Conservation (phyloP, 2,113 vertebrate genomes). For the Mirza zaza region DNA sequence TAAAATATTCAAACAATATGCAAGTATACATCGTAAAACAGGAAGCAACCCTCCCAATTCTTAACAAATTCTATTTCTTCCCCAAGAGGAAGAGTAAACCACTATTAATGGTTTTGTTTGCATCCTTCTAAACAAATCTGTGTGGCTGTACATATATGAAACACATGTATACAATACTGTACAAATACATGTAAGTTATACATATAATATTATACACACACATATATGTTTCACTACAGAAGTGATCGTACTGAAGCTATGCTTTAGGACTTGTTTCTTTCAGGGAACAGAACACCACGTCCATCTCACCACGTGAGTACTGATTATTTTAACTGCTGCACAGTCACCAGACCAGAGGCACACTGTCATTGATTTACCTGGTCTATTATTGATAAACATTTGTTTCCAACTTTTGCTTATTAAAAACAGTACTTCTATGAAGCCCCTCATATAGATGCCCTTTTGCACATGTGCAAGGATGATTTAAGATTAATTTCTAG, state of each 20-base stretch:
- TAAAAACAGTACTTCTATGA: neutral
- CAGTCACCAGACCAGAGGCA: neutral
- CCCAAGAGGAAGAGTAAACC: neutral
- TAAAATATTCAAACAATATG: neutral
- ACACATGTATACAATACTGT: neutral
- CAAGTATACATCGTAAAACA: neutral
- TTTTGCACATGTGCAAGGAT: neutral
- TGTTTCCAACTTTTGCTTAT: neutral
- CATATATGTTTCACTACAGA: neutral
- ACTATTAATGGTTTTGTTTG: neutral
- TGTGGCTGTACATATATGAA: neutral
- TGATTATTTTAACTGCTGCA: neutral
- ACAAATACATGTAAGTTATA: neutral
- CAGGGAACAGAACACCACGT: neutral
- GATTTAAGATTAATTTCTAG: constrained; percentile 5
- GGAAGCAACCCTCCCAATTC: neutral
- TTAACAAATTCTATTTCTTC: constrained; percentile 19
- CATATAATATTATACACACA: neutral
- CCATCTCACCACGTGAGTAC: neutral
- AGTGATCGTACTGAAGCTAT: neutral
- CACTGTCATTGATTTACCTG: neutral
- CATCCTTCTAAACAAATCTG: neutral
- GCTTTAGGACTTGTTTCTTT: neutral
- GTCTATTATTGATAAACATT: neutral
- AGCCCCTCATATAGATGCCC: neutral